A percentile compares a stretch with the other conserved stretches of the same genome.
Evolutionary conservation across 2,797 vertebrate genomes (phyloP).

Genomic region (Adelosebastes latens): DNA sequence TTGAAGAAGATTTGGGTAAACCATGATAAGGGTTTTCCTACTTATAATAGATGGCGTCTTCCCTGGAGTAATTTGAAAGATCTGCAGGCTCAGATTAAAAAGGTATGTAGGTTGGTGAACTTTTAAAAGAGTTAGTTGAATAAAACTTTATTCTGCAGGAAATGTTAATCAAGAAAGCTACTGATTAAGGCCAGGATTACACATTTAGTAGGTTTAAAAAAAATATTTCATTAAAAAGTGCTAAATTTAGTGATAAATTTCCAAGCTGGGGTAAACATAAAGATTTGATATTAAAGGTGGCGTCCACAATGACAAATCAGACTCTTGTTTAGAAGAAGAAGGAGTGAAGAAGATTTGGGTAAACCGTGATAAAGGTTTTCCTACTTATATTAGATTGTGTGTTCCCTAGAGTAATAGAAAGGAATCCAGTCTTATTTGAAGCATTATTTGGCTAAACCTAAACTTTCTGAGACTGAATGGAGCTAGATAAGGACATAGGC

Average conservation of each 20-base stretch:
- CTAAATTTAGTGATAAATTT: background rate
- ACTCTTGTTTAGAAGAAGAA: background rate
- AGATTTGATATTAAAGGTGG: conserved; percentile 5
- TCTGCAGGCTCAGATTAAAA: conserved; percentile 19
- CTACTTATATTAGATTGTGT: background rate
- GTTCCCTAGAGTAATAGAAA: background rate
- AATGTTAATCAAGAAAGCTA: conserved; percentile 1
- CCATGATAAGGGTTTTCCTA: background rate
- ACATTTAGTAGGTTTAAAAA: background rate
- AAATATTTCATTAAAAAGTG: background rate
- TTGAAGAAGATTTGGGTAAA: conserved; percentile 4
- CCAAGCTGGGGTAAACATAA: background rate
- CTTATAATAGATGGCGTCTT: background rate
- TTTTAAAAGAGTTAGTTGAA: conserved; percentile 36
- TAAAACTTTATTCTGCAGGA: conserved; percentile 18
- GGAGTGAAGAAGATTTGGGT: background rate
- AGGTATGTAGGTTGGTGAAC: conserved; percentile 33
- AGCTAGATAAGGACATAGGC: conserved; percentile 41
- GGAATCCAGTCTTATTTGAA: conserved; percentile 13
- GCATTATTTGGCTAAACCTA: conserved; percentile 26
- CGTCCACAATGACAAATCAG: background rate
- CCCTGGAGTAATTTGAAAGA: background rate
- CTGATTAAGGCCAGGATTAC: background rate
- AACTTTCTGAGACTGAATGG: conserved; percentile 24
- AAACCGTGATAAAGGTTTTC: background rate